Conservation (phyloP, 2,888 invertebrate species). For the Torymus aiolomorphi region DNA sequence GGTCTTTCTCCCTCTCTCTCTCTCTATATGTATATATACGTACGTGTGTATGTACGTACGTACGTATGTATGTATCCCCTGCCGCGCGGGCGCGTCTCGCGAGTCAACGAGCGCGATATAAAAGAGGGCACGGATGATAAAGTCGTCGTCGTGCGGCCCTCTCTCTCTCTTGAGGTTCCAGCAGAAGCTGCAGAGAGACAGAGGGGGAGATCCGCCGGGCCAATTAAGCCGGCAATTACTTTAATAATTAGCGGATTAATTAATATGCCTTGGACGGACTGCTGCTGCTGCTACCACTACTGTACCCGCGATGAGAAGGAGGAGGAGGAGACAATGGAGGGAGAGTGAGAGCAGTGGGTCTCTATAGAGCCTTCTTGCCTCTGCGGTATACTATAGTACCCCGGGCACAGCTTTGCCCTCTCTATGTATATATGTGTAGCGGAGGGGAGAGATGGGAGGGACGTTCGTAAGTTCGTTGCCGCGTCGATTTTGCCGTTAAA, state of each 20-base stretch:
- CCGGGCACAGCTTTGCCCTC: not conserved
- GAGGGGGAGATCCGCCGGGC: constrained; percentile 54
- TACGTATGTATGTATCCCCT: too few species aligned
- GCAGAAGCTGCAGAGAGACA: constrained; percentile 6
- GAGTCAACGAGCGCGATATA: constrained; percentile 17
- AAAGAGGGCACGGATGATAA: constrained; percentile 18
- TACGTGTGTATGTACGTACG: too few species aligned
- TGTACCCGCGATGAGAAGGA: not conserved
- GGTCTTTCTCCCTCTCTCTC: not conserved
- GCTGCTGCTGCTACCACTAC: not conserved
- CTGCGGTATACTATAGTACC: not conserved
- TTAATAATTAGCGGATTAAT: constrained; percentile 64
- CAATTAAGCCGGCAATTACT: constrained; percentile 70
- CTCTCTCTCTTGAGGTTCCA: constrained; percentile 14
- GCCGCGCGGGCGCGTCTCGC: not conserved
- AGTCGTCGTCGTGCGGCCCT: not conserved
- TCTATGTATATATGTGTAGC: not conserved
- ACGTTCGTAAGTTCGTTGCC: constrained; percentile 38
- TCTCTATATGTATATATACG: not conserved
- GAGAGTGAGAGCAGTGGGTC: not conserved
- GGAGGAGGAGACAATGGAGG: constrained; percentile 5
- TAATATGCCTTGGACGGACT: constrained; percentile 55
- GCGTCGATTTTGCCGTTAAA: constrained; percentile 45
- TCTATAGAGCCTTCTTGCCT: too few species aligned
- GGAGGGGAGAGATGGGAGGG: not conserved